Conservation (phyloP, 2,113 vertebrate genomes). For the Aythya baeri region DNA sequence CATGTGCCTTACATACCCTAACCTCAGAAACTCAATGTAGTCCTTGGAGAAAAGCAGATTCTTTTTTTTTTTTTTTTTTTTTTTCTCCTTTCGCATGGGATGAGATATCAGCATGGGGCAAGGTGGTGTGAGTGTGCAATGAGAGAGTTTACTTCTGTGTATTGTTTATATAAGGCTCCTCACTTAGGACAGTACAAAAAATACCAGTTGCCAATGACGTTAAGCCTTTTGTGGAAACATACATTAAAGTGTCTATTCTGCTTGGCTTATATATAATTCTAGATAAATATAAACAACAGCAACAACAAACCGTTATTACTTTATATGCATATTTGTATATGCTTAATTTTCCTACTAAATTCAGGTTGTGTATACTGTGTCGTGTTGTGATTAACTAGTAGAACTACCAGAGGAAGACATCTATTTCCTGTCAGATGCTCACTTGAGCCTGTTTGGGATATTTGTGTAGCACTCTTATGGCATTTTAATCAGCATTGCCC, state of each 20-base stretch:
- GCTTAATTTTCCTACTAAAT: not conserved
- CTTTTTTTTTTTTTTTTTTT: too few relatives aligned
- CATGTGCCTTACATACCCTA: rapidly evolving
- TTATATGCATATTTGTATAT: not conserved
- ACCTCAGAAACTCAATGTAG: not conserved
- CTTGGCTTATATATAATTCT: not conserved
- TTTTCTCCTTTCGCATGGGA: too few relatives aligned
- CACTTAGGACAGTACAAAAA: not conserved
- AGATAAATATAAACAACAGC: not conserved
- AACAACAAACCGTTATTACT: too few relatives aligned
- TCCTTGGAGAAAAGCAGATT: not conserved
- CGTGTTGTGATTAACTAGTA: not conserved
- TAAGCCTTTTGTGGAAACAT: not conserved
- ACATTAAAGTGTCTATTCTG: not conserved
- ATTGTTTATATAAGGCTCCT: not conserved
- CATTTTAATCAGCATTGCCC: rapidly evolving
- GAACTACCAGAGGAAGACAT: not conserved
- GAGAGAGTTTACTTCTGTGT: not conserved
- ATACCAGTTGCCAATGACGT: not conserved
- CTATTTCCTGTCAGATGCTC: not conserved
- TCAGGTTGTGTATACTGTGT: not conserved
- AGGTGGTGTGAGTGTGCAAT: not conserved
- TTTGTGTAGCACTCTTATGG: not conserved
- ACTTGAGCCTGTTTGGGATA: not conserved
- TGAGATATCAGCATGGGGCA: too few relatives aligned